Base-by-base conservation (phyloP, 2,888 invertebrate species). In the Tenthredo distinguenda region DNA sequence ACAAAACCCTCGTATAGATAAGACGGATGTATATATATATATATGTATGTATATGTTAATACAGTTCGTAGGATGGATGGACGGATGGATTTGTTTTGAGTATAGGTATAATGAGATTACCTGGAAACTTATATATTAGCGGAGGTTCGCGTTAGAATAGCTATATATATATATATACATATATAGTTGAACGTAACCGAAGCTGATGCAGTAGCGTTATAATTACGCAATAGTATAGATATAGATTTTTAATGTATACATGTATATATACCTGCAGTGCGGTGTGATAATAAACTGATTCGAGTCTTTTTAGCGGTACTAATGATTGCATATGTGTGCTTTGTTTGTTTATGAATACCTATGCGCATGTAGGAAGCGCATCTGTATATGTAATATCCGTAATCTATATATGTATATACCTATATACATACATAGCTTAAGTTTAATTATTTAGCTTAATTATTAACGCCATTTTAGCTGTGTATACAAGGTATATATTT, bases 171-270 rank as follows among this genome's bases (percentile, higher is more conserved):
- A 12, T 21, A 65, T 65, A 15, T 68, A 68, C 5, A 10, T 1
- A 68, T 34, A 34, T 34, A 68, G 68, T 68, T 2, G 68, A 18
- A 68, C 68, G 68, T 68, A 68, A 68, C 68, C 15, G 68, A 26
- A 68, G 31, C 26, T 31, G 31, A 50, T 31, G 31, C 31, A 68
- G 68, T 68, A 68, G 34, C 68, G 68, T 68, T 68, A 68, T 68
- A 68, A 68, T 68, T 68, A 68, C 31, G 68, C 12, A 34, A 68
- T 31, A 18, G 68, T 62, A 62, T 62, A 21, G 62, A 26, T 50
- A 50, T 50, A 50, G 18, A 50, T 50, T 50, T 18, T 50, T 50
- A n/a, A 50, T 50, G 6, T n/a, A 6, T n/a, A 18, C n/a, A 50
- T n/a, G 18, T 6, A 6, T 50, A 50, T 50, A 50, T 50, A n/a